Evolutionary conservation across 1,140 invertebrate genomes (phyloP).

Genomic region (Diprion similis): DNA sequence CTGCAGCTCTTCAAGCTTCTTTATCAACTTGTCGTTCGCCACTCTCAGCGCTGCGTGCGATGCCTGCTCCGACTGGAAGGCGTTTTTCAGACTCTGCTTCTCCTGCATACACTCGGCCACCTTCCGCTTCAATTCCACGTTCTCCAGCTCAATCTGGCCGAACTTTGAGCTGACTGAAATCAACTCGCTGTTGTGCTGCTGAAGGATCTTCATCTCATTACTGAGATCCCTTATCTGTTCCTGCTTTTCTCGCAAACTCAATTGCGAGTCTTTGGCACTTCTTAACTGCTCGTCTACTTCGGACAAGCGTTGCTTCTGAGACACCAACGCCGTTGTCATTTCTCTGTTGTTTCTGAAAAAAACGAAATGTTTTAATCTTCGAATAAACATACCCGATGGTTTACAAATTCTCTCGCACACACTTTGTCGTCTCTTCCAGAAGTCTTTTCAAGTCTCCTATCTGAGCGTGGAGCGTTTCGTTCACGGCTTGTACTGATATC

Average conservation of each 20-base stretch:
- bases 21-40: slow-evolving; percentile 47
- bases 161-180: slow-evolving; percentile 45
- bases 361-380: slow-evolving; percentile 1
- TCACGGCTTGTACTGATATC: slow-evolving; percentile 33
- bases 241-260: slow-evolving; percentile 44
- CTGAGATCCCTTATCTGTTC: slow-evolving; percentile 48
- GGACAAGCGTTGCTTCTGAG: slow-evolving; percentile 41
- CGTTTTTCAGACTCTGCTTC: slow-evolving; percentile 42
- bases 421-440: slow-evolving; percentile 48
- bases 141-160: slow-evolving; percentile 47
- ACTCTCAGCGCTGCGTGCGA: slow-evolving; percentile 43
- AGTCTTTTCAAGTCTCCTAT: slow-evolving; percentile 42
- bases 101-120: slow-evolving; percentile 42
- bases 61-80: slow-evolving; percentile 44
- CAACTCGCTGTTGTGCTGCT: slow-evolving; percentile 55
- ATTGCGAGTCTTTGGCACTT: slow-evolving; percentile 38
- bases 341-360: slow-evolving; percentile 42
- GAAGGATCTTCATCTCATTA: slow-evolving; percentile 50
- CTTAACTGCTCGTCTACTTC: slow-evolving; percentile 44
- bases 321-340: slow-evolving; percentile 33
- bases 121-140: slow-evolving; percentile 48
- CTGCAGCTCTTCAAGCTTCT: slow-evolving; percentile 54
- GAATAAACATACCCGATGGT: slow-evolving; percentile 20
- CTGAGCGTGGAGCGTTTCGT: slow-evolving; percentile 41
- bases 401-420: slow-evolving; percentile 13